Percentiles rank a stretch among this genome's conserved stretches.
These are phyloP conservation scores for Adineta ricciae DNA, from an alignment of 2,888 invertebrate genomes.

Conservation along the genomic window DNA sequence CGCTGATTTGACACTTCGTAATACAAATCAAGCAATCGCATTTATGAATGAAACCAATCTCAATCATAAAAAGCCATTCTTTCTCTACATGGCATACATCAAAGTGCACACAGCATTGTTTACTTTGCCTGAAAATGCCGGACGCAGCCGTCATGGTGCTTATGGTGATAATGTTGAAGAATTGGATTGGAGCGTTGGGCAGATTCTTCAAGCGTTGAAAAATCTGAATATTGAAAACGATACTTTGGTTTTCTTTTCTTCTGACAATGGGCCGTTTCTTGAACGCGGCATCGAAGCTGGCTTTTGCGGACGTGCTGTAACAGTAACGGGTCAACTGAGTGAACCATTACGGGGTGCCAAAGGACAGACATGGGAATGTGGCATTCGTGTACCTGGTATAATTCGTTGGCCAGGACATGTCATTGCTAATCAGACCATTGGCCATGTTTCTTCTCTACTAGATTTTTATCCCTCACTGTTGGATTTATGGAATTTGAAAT, in stretches of 20 bases:
- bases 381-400: constrained; percentile 47
- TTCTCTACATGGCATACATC: not conserved
- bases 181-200: constrained; percentile 54
- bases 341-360: not conserved
- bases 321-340: not conserved
- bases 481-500: constrained; percentile 37
- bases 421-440: constrained; percentile 38
- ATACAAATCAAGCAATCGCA: constrained; percentile 33
- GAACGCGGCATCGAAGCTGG: constrained; percentile 48
- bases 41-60: not conserved
- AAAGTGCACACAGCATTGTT: constrained; percentile 62
- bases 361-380: constrained; percentile 41
- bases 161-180: constrained; percentile 55
- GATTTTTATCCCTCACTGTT: constrained; percentile 47
- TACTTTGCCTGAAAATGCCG: constrained; percentile 44
- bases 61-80: not conserved
- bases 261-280: constrained; percentile 53
- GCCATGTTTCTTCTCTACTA: constrained; percentile 45
- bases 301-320: constrained; percentile 41
- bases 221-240: constrained; percentile 42
- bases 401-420: constrained; percentile 43
- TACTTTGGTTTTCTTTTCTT: constrained; percentile 53
- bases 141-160: constrained; percentile 46
- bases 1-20: constrained; percentile 44
- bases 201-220: constrained; percentile 47